Conservation (phyloP, 2,113 vertebrate species). For the Neoarius graeffei region DNA sequence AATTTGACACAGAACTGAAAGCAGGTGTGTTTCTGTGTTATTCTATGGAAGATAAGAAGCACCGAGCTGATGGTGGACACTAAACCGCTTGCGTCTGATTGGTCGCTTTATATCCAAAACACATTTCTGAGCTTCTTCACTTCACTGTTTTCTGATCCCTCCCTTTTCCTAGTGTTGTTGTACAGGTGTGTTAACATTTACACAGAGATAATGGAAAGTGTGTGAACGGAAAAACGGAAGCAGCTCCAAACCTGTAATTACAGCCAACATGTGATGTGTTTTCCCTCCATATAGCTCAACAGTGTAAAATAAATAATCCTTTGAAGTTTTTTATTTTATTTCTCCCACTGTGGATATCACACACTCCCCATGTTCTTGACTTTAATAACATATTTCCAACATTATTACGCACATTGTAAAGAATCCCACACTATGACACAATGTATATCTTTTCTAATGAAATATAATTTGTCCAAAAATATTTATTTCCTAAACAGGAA, state of each 20-base stretch:
- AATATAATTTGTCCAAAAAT: neutral
- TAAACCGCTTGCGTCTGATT: neutral
- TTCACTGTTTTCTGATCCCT: neutral
- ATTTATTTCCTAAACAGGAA: neutral
- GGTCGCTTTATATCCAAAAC: neutral
- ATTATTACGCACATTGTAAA: neutral
- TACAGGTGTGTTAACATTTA: constrained; percentile 21
- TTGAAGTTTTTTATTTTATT: neutral
- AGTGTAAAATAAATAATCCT: neutral
- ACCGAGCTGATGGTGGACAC: neutral
- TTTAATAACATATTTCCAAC: neutral
- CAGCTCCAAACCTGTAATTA: constrained; percentile 5
- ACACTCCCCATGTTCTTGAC: neutral
- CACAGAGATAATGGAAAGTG: neutral
- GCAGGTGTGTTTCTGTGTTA: neutral
- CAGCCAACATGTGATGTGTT: neutral
- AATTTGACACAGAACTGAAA: neutral
- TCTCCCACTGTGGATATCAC: no score
- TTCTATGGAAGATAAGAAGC: neutral
- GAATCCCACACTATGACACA: neutral
- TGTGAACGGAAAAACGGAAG: neutral
- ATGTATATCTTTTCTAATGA: neutral
- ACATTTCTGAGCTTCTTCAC: neutral
- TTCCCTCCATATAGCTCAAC: neutral
- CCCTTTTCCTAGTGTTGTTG: neutral